Percentiles rank a stretch among this genome's conserved stretches.
These are phyloP conservation scores for Hystrix brachyura DNA, from an alignment of 2,113 vertebrate genomes.

Conservation along the genomic window DNA sequence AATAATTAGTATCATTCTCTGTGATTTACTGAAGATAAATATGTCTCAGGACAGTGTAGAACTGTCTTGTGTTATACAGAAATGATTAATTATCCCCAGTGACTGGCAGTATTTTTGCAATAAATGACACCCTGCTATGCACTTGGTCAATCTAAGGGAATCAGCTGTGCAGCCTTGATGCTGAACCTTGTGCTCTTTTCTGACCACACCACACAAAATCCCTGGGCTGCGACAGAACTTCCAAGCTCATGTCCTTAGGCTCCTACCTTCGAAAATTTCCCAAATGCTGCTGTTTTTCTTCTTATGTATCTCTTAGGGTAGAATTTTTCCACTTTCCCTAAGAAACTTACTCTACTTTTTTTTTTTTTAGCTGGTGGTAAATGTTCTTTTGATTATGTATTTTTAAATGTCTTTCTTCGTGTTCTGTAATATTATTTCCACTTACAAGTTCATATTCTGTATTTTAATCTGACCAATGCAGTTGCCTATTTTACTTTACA, in stretches of 20 bases:
- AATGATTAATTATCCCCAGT: constrained; percentile 26
- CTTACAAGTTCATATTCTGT: neutral
- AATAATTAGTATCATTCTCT: constrained; percentile 53
- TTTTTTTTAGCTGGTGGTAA: neutral
- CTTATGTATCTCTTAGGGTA: neutral
- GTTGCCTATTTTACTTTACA: neutral
- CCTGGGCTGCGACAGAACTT: neutral
- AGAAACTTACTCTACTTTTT: neutral
- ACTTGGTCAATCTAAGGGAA: neutral
- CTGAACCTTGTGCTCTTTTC: neutral
- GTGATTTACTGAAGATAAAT: constrained; percentile 62
- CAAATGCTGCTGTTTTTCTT: neutral
- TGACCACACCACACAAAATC: neutral
- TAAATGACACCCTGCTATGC: neutral
- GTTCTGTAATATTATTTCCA: neutral
- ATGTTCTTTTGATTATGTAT: neutral
- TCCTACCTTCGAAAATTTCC: neutral
- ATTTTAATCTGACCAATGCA: neutral
- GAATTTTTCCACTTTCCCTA: neutral
- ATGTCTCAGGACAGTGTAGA: neutral
- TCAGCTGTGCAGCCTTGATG: neutral
- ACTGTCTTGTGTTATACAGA: neutral
- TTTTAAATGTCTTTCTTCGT: neutral
- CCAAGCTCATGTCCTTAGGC: neutral
- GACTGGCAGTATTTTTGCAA: constrained; percentile 55